Percentiles rank a stretch among this genome's conserved stretches.
Conservation (phyloP, 2,797 vertebrate species). For the Pipistrellus nathusii region DNA sequence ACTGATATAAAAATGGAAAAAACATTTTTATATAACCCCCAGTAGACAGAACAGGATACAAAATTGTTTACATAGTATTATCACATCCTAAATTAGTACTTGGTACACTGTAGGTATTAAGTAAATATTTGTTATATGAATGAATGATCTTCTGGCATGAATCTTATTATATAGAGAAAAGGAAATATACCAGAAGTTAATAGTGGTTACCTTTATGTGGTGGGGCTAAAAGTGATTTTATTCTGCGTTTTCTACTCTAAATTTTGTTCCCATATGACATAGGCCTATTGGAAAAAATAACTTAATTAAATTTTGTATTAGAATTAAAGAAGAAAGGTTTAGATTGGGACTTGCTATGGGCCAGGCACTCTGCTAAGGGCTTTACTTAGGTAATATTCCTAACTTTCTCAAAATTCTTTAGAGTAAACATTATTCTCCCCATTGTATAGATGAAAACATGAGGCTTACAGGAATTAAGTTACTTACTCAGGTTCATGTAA, state of each 20-base stretch:
- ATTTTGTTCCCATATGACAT: background rate
- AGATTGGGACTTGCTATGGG: background rate
- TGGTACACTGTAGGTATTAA: background rate
- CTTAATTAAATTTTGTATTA: conserved; percentile 19
- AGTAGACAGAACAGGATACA: background rate
- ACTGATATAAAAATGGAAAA: background rate
- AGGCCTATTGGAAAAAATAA: conserved; percentile 19
- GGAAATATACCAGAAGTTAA: conserved; percentile 11
- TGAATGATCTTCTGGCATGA: background rate
- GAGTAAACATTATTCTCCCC: background rate
- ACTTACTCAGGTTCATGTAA: background rate
- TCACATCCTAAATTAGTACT: background rate
- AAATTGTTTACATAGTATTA: background rate
- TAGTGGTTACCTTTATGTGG: background rate
- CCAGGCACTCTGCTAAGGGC: background rate
- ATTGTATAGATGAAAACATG: background rate
- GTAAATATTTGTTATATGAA: conserved; percentile 5
- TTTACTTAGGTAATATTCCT: background rate
- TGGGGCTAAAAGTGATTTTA: background rate
- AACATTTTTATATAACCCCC: background rate
- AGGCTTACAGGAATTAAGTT: background rate
- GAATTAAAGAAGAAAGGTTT: conserved; percentile 48
- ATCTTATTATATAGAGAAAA: background rate
- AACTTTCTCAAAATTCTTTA: background rate
- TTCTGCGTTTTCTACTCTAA: background rate